Percentiles rank a stretch among this genome's conserved stretches.
These are phyloP conservation scores for Forbesichthys papilliferus DNA, from an alignment of 2,113 vertebrate genomes.

Conservation along the genomic window DNA sequence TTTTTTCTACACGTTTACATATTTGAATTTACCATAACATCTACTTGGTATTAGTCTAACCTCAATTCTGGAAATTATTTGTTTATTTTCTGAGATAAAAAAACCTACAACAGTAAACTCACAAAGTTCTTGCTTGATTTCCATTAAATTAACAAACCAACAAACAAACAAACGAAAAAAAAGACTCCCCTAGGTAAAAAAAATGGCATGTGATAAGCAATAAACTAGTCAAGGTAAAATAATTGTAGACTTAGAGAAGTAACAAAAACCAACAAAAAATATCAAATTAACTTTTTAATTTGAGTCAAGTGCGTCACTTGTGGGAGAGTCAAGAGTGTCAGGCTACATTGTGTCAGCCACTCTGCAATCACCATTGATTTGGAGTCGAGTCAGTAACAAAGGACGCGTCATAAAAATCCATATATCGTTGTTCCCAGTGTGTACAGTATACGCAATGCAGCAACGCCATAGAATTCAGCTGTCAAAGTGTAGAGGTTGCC, in stretches of 20 bases:
- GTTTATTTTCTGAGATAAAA: conserved; percentile 50
- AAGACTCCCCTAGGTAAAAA: conserved; percentile 49
- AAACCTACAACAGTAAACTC: conserved; percentile 47
- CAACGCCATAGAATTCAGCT: no score
- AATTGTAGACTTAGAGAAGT: conserved; percentile 39
- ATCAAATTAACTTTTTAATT: conserved; percentile 15
- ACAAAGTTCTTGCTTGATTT: conserved; percentile 44
- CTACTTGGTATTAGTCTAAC: conserved; percentile 74
- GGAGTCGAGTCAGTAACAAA: conserved; percentile 24
- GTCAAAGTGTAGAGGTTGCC: not conserved
- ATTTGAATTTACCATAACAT: conserved; percentile 77
- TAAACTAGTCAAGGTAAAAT: conserved; percentile 58
- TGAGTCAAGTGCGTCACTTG: conserved; percentile 48
- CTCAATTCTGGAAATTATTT: conserved; percentile 62
- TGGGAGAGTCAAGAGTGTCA: conserved; percentile 56
- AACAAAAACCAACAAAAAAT: conserved; percentile 20
- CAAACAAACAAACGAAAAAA: not conserved
- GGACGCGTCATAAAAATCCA: not conserved
- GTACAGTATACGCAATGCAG: no score
- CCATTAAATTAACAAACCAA: conserved; percentile 17
- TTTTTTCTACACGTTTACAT: conserved; percentile 73
- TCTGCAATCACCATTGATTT: conserved; percentile 29
- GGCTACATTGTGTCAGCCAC: conserved; percentile 44
- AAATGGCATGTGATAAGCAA: conserved; percentile 64
- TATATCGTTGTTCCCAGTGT: no score